These are phyloP conservation scores for Lethenteron camtschaticum DNA, from an alignment of 2,113 vertebrate genomes.

Conservation along the genomic window DNA sequence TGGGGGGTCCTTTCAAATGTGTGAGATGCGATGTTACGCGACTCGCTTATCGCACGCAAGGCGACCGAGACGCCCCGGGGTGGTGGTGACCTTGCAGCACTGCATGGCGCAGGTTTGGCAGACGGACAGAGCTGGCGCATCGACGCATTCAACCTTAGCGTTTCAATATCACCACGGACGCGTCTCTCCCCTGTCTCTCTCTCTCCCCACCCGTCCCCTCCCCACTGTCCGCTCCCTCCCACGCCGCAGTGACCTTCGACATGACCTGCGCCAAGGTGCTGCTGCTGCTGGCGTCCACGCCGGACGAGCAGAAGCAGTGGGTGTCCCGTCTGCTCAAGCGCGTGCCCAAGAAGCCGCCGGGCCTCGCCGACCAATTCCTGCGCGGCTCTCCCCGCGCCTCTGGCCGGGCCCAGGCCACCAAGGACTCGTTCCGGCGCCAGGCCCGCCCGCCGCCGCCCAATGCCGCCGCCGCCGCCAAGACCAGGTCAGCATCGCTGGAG, in stretches of 20 bases:
- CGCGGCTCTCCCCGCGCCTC: conserved; percentile 78
- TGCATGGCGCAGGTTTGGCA: too few relatives aligned
- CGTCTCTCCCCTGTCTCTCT: background rate
- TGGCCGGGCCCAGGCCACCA: conserved; percentile 74
- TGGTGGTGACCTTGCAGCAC: too few relatives aligned
- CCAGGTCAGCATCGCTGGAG: background rate
- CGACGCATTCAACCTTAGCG: too few relatives aligned
- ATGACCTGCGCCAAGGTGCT: conserved; percentile 91
- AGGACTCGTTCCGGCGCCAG: conserved; percentile 56
- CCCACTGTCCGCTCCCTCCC: too few relatives aligned
- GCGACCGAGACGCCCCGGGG: too few relatives aligned
- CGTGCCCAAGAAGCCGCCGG: conserved; percentile 85
- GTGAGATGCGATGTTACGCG: too few relatives aligned
- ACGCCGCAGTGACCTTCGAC: conserved; percentile 61
- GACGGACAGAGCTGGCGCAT: too few relatives aligned
- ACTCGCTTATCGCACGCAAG: too few relatives aligned
- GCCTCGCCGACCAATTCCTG: conserved; percentile 47
- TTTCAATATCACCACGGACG: background rate
- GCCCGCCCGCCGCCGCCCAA: conserved; percentile 72
- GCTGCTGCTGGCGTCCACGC: conserved; percentile 62
- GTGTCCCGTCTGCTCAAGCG: conserved; percentile 86
- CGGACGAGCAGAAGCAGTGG: conserved; percentile 96
- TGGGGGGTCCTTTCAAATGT: too few relatives aligned
- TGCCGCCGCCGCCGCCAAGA: background rate
- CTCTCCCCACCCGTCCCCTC: background rate